phyloP scores from a whole-genome alignment of 2,888 invertebrate genomes.

The Leptinotarsa juncta region DNA sequence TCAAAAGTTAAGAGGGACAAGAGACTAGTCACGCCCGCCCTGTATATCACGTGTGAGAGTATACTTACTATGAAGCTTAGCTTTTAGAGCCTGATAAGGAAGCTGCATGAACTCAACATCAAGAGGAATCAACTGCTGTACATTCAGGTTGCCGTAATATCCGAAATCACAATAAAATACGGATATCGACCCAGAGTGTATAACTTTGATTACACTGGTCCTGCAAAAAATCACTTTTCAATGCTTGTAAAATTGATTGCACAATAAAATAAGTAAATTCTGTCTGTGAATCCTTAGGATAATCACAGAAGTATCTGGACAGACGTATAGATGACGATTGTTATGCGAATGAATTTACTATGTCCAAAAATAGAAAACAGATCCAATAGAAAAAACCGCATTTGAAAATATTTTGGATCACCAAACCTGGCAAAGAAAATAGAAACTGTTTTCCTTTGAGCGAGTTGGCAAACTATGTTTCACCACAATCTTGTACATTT shows the following conservation, averaged over 20 bases:
- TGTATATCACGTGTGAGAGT: not conserved
- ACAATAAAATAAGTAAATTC: not conserved
- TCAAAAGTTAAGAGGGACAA: not conserved
- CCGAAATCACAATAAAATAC: conserved; percentile 76
- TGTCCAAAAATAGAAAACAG: too few species aligned
- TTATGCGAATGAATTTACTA: too few species aligned
- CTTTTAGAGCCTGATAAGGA: conserved; percentile 76
- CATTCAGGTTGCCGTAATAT: conserved; percentile 70
- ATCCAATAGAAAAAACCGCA: too few species aligned
- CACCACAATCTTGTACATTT: too few species aligned
- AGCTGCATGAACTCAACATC: conserved; percentile 70
- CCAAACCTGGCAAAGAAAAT: too few species aligned
- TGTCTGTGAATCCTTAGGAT: too few species aligned
- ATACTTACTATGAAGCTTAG: conserved; percentile 71
- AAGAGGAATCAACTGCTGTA: conserved; percentile 70
- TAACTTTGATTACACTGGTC: conserved; percentile 69
- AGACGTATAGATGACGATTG: too few species aligned
- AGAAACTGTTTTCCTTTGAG: too few species aligned
- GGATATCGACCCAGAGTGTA: conserved; percentile 69
- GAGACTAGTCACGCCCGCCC: not conserved
- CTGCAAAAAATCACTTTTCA: conserved; percentile 58
- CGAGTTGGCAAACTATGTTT: too few species aligned
- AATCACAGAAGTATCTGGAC: too few species aligned
- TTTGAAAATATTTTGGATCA: too few species aligned
- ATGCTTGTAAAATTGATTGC: not conserved